These are phyloP conservation scores for Invenusta paracnida DNA, from an alignment of 2,888 invertebrate species.

Conservation along the genomic window DNA sequence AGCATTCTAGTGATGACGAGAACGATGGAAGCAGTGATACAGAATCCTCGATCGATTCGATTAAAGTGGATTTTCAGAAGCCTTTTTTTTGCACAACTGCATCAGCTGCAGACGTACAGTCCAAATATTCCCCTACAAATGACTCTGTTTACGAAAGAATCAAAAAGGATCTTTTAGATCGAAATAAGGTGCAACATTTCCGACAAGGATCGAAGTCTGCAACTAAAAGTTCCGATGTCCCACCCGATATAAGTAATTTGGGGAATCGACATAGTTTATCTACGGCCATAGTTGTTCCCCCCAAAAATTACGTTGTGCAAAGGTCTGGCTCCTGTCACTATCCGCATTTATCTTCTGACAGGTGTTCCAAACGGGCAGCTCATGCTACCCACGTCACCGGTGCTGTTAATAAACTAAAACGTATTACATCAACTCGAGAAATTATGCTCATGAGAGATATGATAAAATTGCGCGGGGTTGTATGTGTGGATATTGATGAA, in stretches of 20 bases:
- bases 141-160: background rate
- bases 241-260: too few species aligned
- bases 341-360: background rate
- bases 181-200: background rate
- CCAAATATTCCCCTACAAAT: background rate
- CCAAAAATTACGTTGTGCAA: background rate
- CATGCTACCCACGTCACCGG: background rate
- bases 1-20: background rate
- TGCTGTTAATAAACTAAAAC: slow-evolving; percentile 1
- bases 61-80: background rate
- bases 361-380: background rate
- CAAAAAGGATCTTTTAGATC: background rate
- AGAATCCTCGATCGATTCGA: background rate
- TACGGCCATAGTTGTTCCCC: background rate
- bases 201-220: background rate
- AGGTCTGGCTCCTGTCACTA: background rate
- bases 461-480: background rate
- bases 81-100: background rate
- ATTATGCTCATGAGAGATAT: slow-evolving; percentile 2
- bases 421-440: background rate
- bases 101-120: background rate
- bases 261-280: too few species aligned
- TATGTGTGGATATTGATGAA: background rate
- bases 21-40: background rate
- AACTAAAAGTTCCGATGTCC: background rate